Percentiles rank a stretch among this genome's conserved stretches.
Evolutionary conservation across 2,113 vertebrate species (phyloP).

Genomic region (Rhynchomys soricoides): DNA sequence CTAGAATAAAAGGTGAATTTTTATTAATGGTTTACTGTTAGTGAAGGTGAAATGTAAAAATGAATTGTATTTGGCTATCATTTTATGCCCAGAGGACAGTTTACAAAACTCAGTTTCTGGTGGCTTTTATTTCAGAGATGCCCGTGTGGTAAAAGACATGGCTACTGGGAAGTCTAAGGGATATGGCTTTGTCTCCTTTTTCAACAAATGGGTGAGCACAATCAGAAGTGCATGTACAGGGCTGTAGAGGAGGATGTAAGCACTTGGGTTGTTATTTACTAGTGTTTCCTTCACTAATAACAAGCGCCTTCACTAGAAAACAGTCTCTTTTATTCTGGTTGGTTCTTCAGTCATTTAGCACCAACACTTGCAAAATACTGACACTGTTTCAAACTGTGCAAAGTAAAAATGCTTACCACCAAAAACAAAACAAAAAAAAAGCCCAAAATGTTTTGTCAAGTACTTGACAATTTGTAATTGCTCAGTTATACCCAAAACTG

Average conservation of each 20-base stretch:
- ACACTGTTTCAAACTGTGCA: conserved; percentile 42
- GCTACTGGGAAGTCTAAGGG: conserved; percentile 99
- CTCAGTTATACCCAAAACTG: not conserved
- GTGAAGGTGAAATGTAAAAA: conserved; percentile 77
- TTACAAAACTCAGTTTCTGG: conserved; percentile 72
- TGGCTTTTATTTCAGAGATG: conserved; percentile 90
- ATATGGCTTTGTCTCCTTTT: conserved; percentile 99
- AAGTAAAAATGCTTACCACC: conserved; percentile 24
- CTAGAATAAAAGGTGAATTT: conserved; percentile 77
- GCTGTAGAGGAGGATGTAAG: conserved; percentile 32
- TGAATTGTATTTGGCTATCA: conserved; percentile 77
- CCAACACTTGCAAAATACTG: not conserved
- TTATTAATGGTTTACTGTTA: conserved; percentile 78
- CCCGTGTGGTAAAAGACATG: conserved; percentile 99
- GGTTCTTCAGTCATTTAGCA: conserved; percentile 37
- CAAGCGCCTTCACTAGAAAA: not conserved
- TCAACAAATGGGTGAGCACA: conserved; percentile 97
- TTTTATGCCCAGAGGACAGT: conserved; percentile 52
- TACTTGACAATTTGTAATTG: not conserved
- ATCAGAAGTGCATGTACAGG: conserved; percentile 44
- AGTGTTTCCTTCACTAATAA: conserved; percentile 16
- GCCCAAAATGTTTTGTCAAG: not conserved
- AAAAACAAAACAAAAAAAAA: not conserved
- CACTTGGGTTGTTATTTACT: not conserved
- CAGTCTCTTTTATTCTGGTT: not conserved